These are phyloP conservation scores for Agrochola circellaris DNA, from an alignment of 2,888 invertebrate species.

Conservation along the genomic window DNA sequence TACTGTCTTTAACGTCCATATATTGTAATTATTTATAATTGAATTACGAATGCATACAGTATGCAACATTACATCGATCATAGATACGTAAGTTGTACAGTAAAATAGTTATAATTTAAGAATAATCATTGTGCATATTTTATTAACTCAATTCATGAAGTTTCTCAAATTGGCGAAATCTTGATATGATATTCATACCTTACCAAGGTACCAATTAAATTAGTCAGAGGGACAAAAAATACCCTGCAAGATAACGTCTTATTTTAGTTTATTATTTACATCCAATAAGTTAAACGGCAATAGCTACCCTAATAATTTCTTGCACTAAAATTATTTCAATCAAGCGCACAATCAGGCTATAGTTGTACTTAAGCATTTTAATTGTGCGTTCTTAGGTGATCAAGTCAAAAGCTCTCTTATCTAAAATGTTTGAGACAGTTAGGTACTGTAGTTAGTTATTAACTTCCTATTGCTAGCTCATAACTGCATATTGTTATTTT, in stretches of 20 bases:
- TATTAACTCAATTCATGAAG: slow-evolving; percentile 36
- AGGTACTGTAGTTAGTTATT: slow-evolving; percentile 17
- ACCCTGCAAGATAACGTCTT: not conserved
- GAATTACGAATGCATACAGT: slow-evolving; percentile 50
- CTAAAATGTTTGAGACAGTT: slow-evolving; percentile 17
- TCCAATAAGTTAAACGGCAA: not conserved
- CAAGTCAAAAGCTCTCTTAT: slow-evolving; percentile 60
- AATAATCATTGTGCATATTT: slow-evolving; percentile 74
- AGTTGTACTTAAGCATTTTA: slow-evolving; percentile 58
- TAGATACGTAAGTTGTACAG: slow-evolving; percentile 87
- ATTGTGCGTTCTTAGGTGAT: slow-evolving; percentile 48
- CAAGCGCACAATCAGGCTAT: slow-evolving; percentile 48
- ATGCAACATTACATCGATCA: slow-evolving; percentile 65
- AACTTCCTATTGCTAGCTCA: slow-evolving; percentile 32
- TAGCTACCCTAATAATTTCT: slow-evolving; percentile 1
- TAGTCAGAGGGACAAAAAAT: not conserved
- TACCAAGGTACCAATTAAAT: slow-evolving; percentile 8
- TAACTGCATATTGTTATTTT: slow-evolving; percentile 26
- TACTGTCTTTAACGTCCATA: slow-evolving; percentile 56
- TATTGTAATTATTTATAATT: slow-evolving; percentile 51
- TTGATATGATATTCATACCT: slow-evolving; percentile 40
- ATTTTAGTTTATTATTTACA: slow-evolving; percentile 8
- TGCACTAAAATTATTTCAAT: slow-evolving; percentile 37
- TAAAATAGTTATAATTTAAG: slow-evolving; percentile 80
- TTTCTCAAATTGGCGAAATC: slow-evolving; percentile 50